Evolutionary conservation across 2,797 vertebrate genomes (phyloP).

Genomic region (Odontamblyopus rebecca): DNA sequence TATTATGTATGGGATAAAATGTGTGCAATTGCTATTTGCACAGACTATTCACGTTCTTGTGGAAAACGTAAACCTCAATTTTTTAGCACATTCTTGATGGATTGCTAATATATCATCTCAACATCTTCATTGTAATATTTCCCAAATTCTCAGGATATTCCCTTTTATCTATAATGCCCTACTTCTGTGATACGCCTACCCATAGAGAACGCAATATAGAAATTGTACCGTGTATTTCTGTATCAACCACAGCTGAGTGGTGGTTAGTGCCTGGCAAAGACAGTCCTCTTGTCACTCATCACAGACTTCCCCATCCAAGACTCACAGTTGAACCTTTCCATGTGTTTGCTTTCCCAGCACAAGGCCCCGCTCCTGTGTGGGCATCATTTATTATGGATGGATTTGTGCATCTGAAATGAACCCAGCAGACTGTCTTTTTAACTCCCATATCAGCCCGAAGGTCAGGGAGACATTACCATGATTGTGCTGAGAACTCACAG

Average conservation of each 20-base stretch:
- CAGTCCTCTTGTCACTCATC: slow-evolving; percentile 51
- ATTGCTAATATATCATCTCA: too few species aligned
- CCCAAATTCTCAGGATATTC: too few species aligned
- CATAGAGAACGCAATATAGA: too few species aligned
- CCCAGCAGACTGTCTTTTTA: slow-evolving; percentile 45
- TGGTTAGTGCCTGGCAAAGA: slow-evolving; percentile 50
- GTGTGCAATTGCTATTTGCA: too few species aligned
- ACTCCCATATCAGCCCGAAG: slow-evolving; percentile 21
- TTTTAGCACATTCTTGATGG: too few species aligned
- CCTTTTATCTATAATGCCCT: too few species aligned
- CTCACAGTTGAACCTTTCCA: slow-evolving; percentile 54
- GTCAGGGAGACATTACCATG: slow-evolving; percentile 28
- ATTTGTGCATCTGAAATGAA: slow-evolving; percentile 47
- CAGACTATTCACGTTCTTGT: too few species aligned
- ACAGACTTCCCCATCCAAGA: slow-evolving; percentile 54
- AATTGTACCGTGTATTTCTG: neutral
- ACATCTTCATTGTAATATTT: too few species aligned
- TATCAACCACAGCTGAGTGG: slow-evolving; percentile 21
- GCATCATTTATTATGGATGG: slow-evolving; percentile 47
- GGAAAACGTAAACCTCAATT: too few species aligned
- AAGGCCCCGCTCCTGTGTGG: slow-evolving; percentile 44
- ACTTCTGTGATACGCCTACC: too few species aligned
- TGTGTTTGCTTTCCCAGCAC: slow-evolving; percentile 54
- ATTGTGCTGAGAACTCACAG: slow-evolving; percentile 15
- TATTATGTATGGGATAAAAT: too few species aligned